Percentiles rank a stretch among this genome's conserved stretches.
phyloP scores from a whole-genome alignment of 1,140 invertebrate species.

The Lamellibrachia luymesi region DNA sequence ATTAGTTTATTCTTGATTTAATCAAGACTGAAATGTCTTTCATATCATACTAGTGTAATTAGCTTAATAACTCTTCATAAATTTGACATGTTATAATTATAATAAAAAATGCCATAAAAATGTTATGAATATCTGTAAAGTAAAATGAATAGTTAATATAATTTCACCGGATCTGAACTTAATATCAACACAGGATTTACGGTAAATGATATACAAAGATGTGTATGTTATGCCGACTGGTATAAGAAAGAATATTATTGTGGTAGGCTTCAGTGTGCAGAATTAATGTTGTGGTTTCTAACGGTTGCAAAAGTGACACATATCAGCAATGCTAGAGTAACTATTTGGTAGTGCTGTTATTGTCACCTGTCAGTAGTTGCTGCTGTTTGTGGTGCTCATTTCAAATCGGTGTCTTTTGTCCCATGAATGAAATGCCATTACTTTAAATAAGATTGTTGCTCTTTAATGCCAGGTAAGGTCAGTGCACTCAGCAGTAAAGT shows the following conservation, averaged over 20 bases:
- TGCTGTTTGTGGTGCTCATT: not conserved
- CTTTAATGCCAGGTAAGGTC: too few species aligned
- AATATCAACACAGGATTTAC: not conserved
- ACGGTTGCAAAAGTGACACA: not conserved
- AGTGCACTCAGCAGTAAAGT: not conserved
- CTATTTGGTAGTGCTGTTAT: not conserved
- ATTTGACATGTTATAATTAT: too few species aligned
- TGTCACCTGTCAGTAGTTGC: not conserved
- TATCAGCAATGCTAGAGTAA: not conserved
- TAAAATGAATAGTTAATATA: not conserved
- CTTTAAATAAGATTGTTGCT: not conserved
- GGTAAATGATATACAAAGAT: not conserved
- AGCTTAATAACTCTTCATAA: not conserved
- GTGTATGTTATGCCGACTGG: not conserved
- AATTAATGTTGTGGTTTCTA: not conserved
- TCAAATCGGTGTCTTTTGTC: not conserved
- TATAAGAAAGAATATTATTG: not conserved
- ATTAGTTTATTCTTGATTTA: not conserved
- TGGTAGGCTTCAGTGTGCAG: not conserved
- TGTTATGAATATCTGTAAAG: too few species aligned
- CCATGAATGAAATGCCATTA: not conserved
- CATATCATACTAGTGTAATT: not conserved
- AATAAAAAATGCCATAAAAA: too few species aligned
- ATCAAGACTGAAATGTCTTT: not conserved
- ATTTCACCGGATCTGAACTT: not conserved